A percentile compares a stretch with the other conserved stretches of the same genome.
Conservation (phyloP, 2,888 invertebrate genomes). For the Chalcis sispes region DNA sequence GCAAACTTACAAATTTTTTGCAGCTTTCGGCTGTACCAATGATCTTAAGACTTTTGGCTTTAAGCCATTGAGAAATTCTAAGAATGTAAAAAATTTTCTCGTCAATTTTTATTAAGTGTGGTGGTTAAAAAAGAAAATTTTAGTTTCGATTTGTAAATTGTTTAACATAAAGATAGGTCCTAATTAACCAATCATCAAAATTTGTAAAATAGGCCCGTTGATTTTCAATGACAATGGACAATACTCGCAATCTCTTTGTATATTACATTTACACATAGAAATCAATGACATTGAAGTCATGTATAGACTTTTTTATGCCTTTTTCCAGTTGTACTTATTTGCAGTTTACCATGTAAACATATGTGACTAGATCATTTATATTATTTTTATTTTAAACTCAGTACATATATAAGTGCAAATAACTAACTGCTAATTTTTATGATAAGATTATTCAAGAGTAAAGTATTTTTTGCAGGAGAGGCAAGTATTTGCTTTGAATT, state of each 20-base stretch:
- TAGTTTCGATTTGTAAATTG: slow-evolving; percentile 55
- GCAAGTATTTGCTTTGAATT: slow-evolving; percentile 63
- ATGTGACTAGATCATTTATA: slow-evolving; percentile 42
- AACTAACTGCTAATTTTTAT: slow-evolving; percentile 61
- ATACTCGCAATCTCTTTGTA: slow-evolving; percentile 69
- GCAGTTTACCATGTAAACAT: slow-evolving; percentile 52
- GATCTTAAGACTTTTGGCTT: slow-evolving; percentile 46
- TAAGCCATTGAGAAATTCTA: slow-evolving; percentile 38
- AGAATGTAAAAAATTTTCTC: slow-evolving; percentile 44
- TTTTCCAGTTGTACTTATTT: slow-evolving; percentile 60
- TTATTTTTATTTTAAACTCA: slow-evolving; percentile 59
- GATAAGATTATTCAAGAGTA: slow-evolving; percentile 61
- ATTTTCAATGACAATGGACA: slow-evolving; percentile 67
- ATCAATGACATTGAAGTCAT: slow-evolving; percentile 54
- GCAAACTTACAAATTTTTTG: slow-evolving; percentile 41
- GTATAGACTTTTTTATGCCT: slow-evolving; percentile 49
- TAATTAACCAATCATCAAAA: slow-evolving; percentile 48
- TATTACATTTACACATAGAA: slow-evolving; percentile 61
- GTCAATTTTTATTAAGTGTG: slow-evolving; percentile 39
- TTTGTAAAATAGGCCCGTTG: slow-evolving; percentile 55
- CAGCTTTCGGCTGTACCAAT: slow-evolving; percentile 35
- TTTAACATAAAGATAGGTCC: slow-evolving; percentile 41
- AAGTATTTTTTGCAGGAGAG: slow-evolving; percentile 54
- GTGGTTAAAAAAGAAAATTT: slow-evolving; percentile 45
- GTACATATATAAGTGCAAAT: slow-evolving; percentile 64